Conservation (phyloP, 2,113 vertebrate species). For the Mesitornis unicolor region DNA sequence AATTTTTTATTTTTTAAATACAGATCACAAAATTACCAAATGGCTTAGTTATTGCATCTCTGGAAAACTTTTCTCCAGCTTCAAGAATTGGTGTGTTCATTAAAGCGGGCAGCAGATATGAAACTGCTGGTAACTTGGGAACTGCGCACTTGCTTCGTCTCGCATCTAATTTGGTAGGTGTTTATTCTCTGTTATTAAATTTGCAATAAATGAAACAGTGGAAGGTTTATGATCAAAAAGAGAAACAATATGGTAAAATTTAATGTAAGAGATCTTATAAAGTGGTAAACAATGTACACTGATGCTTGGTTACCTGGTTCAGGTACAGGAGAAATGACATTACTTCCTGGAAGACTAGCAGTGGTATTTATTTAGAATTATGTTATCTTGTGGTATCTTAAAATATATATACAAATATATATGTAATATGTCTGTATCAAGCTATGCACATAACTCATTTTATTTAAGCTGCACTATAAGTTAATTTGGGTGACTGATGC, state of each 20-base stretch:
- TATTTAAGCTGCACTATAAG: background rate
- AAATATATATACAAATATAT: background rate
- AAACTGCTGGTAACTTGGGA: constrained; percentile 83
- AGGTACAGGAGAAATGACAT: background rate
- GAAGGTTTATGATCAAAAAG: background rate
- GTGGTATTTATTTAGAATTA: background rate
- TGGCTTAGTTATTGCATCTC: constrained; percentile 89
- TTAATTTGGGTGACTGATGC: background rate
- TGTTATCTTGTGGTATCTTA: background rate
- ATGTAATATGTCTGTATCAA: fast-evolving
- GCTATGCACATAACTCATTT: background rate
- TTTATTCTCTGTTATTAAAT: background rate
- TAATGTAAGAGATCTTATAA: background rate
- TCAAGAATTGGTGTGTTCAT: constrained; percentile 92
- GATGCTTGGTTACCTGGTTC: background rate
- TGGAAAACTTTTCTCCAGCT: constrained; percentile 90
- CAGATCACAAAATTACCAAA: constrained; percentile 91
- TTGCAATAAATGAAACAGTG: background rate
- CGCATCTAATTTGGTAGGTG: constrained; percentile 86
- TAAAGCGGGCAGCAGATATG: constrained; percentile 89
- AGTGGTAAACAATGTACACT: background rate
- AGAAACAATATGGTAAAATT: background rate
- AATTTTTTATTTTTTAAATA: background rate
- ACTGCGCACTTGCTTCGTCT: constrained; percentile 90
- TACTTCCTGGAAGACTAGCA: background rate